Percentiles rank a stretch among this genome's conserved stretches.
Evolutionary conservation across 2,888 invertebrate species (phyloP).

Genomic region (Caenorhabditis sp.): DNA sequence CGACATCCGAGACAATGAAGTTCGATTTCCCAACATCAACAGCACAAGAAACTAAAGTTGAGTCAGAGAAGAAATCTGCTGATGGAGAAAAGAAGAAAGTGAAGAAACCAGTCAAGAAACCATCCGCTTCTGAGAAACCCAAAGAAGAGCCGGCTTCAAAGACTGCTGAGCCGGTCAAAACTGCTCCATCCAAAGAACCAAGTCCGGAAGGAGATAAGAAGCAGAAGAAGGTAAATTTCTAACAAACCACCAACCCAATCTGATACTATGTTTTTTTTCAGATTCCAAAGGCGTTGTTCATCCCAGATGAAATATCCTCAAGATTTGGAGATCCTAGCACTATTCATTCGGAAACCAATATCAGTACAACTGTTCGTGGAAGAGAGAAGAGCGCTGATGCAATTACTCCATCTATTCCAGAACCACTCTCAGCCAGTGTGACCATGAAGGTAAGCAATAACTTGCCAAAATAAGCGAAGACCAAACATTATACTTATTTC

Average conservation of each 20-base stretch:
- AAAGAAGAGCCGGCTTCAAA: slow-evolving; percentile 2
- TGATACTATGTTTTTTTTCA: slow-evolving; percentile 8
- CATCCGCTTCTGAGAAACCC: background rate
- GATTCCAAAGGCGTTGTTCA: slow-evolving; percentile 64
- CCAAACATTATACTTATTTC: too few species aligned
- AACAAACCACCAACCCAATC: too few species aligned
- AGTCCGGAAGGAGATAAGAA: background rate
- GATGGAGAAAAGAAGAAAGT: slow-evolving; percentile 5
- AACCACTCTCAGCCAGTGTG: slow-evolving; percentile 49
- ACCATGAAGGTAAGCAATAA: slow-evolving; percentile 44
- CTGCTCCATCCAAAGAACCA: slow-evolving; percentile 5
- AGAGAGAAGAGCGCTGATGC: slow-evolving; percentile 56
- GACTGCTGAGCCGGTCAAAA: slow-evolving; percentile 7
- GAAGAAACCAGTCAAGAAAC: background rate
- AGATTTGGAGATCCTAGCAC: slow-evolving; percentile 60
- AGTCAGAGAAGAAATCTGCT: slow-evolving; percentile 1
- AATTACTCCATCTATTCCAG: slow-evolving; percentile 38
- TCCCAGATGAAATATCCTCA: slow-evolving; percentile 69
- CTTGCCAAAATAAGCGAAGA: background rate
- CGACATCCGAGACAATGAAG: slow-evolving; percentile 15
- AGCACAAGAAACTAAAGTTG: too few species aligned
- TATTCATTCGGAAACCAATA: slow-evolving; percentile 56
- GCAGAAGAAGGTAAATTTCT: background rate
- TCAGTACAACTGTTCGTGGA: slow-evolving; percentile 55
- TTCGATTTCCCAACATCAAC: slow-evolving; percentile 11